A percentile compares a stretch with the other conserved stretches of the same genome.
Evolutionary conservation across 2,888 invertebrate species (phyloP).

Genomic region (Leucoma salicis): DNA sequence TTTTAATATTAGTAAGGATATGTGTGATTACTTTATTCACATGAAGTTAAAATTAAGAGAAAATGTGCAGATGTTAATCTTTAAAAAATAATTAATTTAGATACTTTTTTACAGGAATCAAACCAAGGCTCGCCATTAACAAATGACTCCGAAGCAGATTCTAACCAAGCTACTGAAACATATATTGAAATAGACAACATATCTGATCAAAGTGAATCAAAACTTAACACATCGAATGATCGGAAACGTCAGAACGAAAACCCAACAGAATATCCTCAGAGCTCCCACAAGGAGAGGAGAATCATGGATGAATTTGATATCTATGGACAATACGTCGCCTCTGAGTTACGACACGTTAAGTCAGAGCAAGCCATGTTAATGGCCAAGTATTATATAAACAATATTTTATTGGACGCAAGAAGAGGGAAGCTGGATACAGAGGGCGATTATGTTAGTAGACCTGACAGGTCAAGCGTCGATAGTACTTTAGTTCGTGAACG

Average conservation of each 20-base stretch:
- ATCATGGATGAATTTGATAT: slow-evolving; percentile 15
- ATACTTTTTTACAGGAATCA: not conserved
- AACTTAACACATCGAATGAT: not conserved
- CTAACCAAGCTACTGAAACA: not conserved
- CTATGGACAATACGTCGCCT: slow-evolving; percentile 18
- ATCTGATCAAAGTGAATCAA: not conserved
- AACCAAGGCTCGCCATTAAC: slow-evolving; percentile 1
- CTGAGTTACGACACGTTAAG: slow-evolving; percentile 15
- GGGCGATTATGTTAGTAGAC: not conserved
- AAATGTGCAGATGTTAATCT: no score
- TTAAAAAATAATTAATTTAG: no score
- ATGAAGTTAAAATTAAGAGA: no score
- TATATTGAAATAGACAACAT: not conserved
- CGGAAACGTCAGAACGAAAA: not conserved
- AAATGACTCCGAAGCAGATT: not conserved
- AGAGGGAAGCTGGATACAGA: slow-evolving; percentile 6
- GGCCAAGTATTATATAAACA: slow-evolving; percentile 21
- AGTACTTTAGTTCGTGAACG: not conserved
- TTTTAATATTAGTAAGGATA: no score
- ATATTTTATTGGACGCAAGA: slow-evolving; percentile 12
- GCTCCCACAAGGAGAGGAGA: not conserved
- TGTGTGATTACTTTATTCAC: no score
- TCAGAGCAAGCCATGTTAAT: slow-evolving; percentile 10
- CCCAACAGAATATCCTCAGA: not conserved
- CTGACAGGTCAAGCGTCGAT: not conserved